Evolutionary conservation across 2,888 invertebrate genomes (phyloP).

Genomic region (Sarcophaga variegata): DNA sequence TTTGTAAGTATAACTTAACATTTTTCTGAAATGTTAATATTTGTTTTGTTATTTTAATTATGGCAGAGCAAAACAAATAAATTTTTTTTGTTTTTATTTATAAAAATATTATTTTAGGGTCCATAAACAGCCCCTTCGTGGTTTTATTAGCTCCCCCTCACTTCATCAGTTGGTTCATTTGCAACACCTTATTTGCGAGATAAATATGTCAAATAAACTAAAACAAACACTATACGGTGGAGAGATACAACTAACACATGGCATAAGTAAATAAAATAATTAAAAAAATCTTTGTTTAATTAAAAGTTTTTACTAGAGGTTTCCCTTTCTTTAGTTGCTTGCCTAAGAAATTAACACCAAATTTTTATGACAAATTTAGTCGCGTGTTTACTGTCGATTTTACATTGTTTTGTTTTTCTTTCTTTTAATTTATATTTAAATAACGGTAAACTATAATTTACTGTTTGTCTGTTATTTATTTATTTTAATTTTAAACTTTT

Average conservation of each 20-base stretch:
- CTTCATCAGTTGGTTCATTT: neutral
- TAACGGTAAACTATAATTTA: neutral
- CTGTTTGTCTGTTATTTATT: neutral
- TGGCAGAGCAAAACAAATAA: neutral
- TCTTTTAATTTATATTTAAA: constrained; percentile 17
- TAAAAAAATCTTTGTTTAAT: neutral
- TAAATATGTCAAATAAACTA: neutral
- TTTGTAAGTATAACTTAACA: constrained; percentile 2
- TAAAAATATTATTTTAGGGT: constrained; percentile 3
- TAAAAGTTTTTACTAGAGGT: neutral
- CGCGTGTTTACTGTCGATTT: neutral
- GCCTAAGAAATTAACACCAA: neutral
- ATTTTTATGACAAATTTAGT: neutral
- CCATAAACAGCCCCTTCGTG: constrained; percentile 21
- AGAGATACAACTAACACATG: neutral
- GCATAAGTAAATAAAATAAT: neutral
- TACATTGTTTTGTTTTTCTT: neutral
- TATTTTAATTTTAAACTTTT: constrained; percentile 18
- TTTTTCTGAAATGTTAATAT: constrained; percentile 2
- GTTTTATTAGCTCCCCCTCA: constrained; percentile 25
- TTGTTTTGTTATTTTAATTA: constrained; percentile 44
- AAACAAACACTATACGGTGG: neutral
- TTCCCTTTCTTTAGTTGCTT: neutral
- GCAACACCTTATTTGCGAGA: constrained; percentile 17
- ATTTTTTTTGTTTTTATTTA: no score